phyloP scores from a whole-genome alignment of 2,888 invertebrate genomes.

The Chaetogeoica ovagalla region DNA sequence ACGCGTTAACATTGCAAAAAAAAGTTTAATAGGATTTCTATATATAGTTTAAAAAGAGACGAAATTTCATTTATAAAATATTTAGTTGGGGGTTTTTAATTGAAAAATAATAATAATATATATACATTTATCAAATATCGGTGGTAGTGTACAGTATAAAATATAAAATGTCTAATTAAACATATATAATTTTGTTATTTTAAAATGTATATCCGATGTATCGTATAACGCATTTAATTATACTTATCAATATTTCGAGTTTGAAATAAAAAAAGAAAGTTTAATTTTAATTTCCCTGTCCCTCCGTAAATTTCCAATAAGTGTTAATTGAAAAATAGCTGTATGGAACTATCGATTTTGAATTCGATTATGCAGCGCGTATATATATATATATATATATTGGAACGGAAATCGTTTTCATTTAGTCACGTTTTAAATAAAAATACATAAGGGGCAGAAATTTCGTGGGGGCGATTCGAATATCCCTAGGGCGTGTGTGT shows the following conservation, averaged over 20 bases:
- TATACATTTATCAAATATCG: too few relatives aligned
- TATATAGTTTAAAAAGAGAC: too few relatives aligned
- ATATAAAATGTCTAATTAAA: too few relatives aligned
- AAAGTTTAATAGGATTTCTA: too few relatives aligned
- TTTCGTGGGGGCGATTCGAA: slow-evolving; percentile 31
- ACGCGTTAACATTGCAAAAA: too few relatives aligned
- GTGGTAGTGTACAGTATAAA: too few relatives aligned
- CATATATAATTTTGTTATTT: too few relatives aligned
- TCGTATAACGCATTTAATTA: too few relatives aligned
- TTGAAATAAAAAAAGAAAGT: not conserved
- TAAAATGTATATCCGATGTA: too few relatives aligned
- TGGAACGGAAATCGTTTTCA: slow-evolving; percentile 14
- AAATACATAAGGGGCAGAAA: slow-evolving; percentile 21
- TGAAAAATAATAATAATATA: too few relatives aligned
- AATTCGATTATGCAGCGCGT: not conserved
- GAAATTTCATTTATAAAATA: too few relatives aligned
- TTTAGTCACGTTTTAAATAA: slow-evolving; percentile 40
- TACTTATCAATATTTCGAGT: not conserved
- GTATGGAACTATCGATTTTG: not conserved
- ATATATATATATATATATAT: not conserved
- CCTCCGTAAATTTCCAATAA: not conserved
- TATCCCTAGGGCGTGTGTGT: slow-evolving; percentile 28
- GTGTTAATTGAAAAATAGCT: not conserved
- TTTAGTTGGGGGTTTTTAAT: too few relatives aligned
- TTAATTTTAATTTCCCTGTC: not conserved